Base-by-base conservation (phyloP, 2,888 invertebrate genomes). In the Megastigmus dorsalis region DNA sequence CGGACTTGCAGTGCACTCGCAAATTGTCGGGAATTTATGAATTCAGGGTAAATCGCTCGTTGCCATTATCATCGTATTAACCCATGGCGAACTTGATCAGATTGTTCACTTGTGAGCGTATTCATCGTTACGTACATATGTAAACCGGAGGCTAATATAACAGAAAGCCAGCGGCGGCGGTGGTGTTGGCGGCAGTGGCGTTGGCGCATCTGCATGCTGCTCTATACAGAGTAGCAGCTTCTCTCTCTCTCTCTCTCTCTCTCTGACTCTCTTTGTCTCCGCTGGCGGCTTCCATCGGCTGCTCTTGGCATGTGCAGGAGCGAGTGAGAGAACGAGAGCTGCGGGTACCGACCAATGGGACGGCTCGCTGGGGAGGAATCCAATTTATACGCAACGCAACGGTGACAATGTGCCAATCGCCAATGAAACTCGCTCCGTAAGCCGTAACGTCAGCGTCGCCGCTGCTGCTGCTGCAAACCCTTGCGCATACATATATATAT, bases 381-480 rank as follows among this genome's bases (percentile, higher is more conserved):
- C 76, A 76, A 75, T 77, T 78, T 74, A 65, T 50, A 54, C 68
- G 67, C 80, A 72, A 80, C 80, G 81, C 80, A 80, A 82, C 83
- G 74, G 80, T 80, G 82, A 81, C 81, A 80, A 76, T 77, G 80
- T 76, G 78, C 75, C 79, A 77, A 79, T 80, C 75, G 78, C 78
- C 82, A 79, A 81, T 82, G 81, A 82, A 84, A 83, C 82, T 81
- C 78, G 77, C n/a, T n/a, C 80, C 78, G 78, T 81, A 81, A 82
- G 80, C 83, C 79, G 78, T 75, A 80, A 82, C 80, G 78, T 80
- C 78, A 78, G 76, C 77, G 78, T 57, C 66, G 50, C 52, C 52
- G 52, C 59, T n/a, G 66, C 68, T 15, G 45, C 18, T 26, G 23
- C 5, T 23, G 48, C 38, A 10, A 28, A 30, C 41, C 0, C 18